Base-by-base conservation (phyloP, 1,140 invertebrate species). In the Nautilus pompilius region DNA sequence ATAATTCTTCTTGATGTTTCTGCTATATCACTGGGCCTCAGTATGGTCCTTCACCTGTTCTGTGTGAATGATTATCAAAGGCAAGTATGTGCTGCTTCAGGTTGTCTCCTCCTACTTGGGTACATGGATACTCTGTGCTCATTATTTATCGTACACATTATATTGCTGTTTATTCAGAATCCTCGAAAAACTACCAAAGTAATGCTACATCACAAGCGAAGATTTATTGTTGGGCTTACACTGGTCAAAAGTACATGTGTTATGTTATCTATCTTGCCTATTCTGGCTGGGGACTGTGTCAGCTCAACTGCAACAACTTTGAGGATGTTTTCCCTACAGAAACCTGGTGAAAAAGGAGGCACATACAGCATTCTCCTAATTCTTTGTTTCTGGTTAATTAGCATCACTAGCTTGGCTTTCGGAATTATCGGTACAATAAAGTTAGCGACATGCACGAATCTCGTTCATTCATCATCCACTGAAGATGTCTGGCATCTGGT, bases 101-200 rank as follows among this genome's bases (percentile, higher is more conserved):
- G 24, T 2, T 28, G 49, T 53, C 17, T 53, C 6, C 26, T 53
- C 24, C 26, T 53, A 15, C 29, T 53, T 26, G 49, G 49, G 17
- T 53, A 53, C 17, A 22, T 53, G 49, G 49, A 53, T 24, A 28
- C 24, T 53, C 17, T 53, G 17, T 53, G 49, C 24, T 53, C 49
- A 0, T 53, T 53, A 15, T 8, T 53, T 6, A 53, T 28, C 3
- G 26, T 53, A 17, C 49, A 53, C 24, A 53, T 28, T 15, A 53
- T 53, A 8, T 28, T 53, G 17, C 29, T 53, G 26, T 53, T 53
- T 53, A 28, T 53, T 15, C 49, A 53, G 49, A 53, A 53, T 26
- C 49, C 49, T 1, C n/a, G 49, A 24, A 53, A 53, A 17, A 24
- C 29, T 15, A 24, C 49, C 17, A 53, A 28, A 15, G 29, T 28